phyloP scores from a whole-genome alignment of 2,113 vertebrate species.

The Hippocampus guttulatus region DNA sequence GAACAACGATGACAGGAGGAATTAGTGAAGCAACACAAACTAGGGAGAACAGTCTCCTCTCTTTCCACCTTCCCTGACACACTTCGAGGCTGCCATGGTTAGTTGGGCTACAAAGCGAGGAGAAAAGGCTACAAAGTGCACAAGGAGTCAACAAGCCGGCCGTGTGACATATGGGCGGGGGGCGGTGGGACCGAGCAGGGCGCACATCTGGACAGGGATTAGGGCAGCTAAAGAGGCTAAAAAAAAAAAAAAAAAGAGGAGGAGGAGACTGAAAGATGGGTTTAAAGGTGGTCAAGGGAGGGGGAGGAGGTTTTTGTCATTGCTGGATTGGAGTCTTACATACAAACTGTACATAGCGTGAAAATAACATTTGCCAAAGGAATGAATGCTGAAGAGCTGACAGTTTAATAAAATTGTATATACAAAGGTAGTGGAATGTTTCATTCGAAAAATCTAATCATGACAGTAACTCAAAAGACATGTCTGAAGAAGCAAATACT shows the following conservation, averaged over 20 bases:
- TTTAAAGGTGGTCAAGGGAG: constrained; percentile 39
- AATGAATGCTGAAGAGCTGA: background rate
- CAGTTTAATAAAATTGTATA: too few species aligned
- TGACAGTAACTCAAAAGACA: too few species aligned
- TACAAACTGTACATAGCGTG: background rate
- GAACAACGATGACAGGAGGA: constrained; percentile 56
- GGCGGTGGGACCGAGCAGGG: constrained; percentile 54
- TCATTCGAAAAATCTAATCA: too few species aligned
- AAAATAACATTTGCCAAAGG: background rate
- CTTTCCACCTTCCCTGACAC: constrained; percentile 7
- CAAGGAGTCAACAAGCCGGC: constrained; percentile 37
- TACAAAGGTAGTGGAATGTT: too few species aligned
- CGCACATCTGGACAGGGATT: constrained; percentile 73
- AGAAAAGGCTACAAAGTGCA: constrained; percentile 4
- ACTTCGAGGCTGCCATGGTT: background rate
- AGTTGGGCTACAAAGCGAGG: background rate
- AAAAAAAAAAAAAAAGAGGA: constrained; percentile 53
- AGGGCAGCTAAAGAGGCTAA: constrained; percentile 67
- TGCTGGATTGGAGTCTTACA: background rate
- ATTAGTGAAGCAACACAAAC: constrained; percentile 57
- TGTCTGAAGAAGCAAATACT: too few species aligned
- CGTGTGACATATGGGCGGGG: constrained; percentile 52
- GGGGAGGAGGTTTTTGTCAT: constrained; percentile 12
- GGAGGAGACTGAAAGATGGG: constrained; percentile 62
- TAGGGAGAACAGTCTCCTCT: constrained; percentile 39